Conservation (phyloP, 2,113 vertebrate genomes). For the Brachyhypopomus occidentalis region DNA sequence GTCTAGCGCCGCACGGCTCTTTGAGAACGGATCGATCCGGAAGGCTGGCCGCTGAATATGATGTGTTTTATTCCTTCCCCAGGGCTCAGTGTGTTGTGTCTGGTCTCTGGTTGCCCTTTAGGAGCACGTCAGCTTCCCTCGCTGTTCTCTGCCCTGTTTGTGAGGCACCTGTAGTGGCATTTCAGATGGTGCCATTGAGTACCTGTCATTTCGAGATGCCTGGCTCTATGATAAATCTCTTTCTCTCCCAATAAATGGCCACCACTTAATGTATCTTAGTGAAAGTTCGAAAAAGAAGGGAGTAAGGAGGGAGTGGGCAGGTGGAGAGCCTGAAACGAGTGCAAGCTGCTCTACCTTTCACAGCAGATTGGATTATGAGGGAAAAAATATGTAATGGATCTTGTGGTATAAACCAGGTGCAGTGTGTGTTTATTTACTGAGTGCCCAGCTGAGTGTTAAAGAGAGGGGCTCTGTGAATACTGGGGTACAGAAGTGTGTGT, state of each 20-base stretch:
- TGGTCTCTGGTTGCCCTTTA: conserved; percentile 49
- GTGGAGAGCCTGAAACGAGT: background rate
- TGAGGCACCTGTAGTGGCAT: conserved; percentile 36
- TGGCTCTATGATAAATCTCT: conserved; percentile 3
- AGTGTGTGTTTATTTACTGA: background rate
- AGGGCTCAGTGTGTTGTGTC: conserved; percentile 38
- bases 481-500: conserved; percentile 39
- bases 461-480: conserved; percentile 25
- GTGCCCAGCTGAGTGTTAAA: background rate
- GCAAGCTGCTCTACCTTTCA: no score
- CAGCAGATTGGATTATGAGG: background rate
- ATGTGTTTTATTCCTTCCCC: conserved; percentile 47
- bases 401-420: background rate
- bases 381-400: background rate
- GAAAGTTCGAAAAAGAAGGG: background rate
- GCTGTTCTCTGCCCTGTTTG: conserved; percentile 38
- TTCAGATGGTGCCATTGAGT: conserved; percentile 46
- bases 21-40: conserved; percentile 43
- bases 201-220: conserved; percentile 47
- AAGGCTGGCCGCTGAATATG: conserved; percentile 37
- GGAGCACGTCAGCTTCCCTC: background rate
- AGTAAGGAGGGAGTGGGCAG: background rate
- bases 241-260: conserved; percentile 21
- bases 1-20: conserved; percentile 26
- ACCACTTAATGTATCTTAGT: conserved; percentile 39